A percentile compares a stretch with the other conserved stretches of the same genome.
phyloP scores from a whole-genome alignment of 2,113 vertebrate species.

The Pao palembangensis region DNA sequence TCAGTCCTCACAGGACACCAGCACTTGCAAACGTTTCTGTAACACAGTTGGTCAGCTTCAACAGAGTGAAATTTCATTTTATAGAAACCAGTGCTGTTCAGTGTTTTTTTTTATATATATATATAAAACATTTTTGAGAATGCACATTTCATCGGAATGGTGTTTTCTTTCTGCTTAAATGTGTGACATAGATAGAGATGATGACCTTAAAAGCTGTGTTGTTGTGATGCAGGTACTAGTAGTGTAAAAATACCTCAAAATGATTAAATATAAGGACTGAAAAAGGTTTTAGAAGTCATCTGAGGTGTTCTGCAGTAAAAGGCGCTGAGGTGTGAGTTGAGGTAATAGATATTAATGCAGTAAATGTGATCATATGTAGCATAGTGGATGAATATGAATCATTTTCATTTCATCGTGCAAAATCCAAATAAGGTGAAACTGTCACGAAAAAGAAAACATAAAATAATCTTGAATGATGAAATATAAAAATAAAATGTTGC shows the following conservation, averaged over 20 bases:
- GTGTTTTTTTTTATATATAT: too few relatives aligned
- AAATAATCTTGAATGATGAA: neutral
- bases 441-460: neutral
- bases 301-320: neutral
- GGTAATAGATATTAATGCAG: neutral
- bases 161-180: too few relatives aligned
- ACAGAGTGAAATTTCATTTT: too few relatives aligned
- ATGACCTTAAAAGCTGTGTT: neutral
- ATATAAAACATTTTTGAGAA: too few relatives aligned
- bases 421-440: too few relatives aligned
- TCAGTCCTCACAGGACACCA: conserved; percentile 4
- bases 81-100: too few relatives aligned
- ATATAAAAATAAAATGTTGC: neutral
- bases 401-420: too few relatives aligned
- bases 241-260: conserved; percentile 8
- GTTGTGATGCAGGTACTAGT: conserved; percentile 2
- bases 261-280: neutral
- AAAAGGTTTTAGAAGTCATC: neutral
- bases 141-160: too few relatives aligned
- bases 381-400: too few relatives aligned
- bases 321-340: neutral
- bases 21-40: conserved; percentile 3
- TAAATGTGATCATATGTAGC: too few relatives aligned
- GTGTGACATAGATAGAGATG: neutral
- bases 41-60: conserved; percentile 9